A percentile compares a stretch with the other conserved stretches of the same genome.
These are phyloP conservation scores for Caranx ignobilis DNA, from an alignment of 2,113 vertebrate species.

Conservation along the genomic window DNA sequence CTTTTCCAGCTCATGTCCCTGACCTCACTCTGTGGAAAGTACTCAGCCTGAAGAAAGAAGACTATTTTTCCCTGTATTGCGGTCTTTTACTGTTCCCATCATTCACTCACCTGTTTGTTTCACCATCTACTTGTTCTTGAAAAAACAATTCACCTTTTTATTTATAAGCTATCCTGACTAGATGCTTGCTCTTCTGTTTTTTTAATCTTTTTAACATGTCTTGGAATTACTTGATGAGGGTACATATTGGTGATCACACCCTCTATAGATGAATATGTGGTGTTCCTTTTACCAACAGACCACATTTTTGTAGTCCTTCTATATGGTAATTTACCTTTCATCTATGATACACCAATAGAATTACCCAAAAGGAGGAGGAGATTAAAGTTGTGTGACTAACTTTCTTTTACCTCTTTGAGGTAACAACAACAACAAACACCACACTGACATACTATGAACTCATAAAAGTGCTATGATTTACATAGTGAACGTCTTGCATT, in stretches of 20 bases:
- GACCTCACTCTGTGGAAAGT: slow-evolving; percentile 1
- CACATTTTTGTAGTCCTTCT: neutral
- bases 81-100: slow-evolving; percentile 24
- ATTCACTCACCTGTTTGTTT: slow-evolving; percentile 13
- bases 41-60: neutral
- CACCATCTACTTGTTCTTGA: neutral
- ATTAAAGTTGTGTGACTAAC: neutral
- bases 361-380: too few species aligned
- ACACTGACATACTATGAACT: neutral
- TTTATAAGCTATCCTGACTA: neutral
- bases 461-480: neutral
- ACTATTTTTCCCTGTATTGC: slow-evolving; percentile 5
- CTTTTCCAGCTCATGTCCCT: slow-evolving; percentile 5
- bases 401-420: neutral
- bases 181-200: neutral
- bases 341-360: neutral
- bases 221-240: neutral
- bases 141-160: slow-evolving; percentile 15
- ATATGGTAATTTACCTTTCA: neutral
- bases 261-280: neutral
- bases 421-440: neutral
- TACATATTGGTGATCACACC: neutral
- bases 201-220: neutral
- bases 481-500: too few species aligned
- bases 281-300: neutral